Base-by-base conservation (phyloP, 1,140 invertebrate genomes). In the Danaus melanippus region DNA sequence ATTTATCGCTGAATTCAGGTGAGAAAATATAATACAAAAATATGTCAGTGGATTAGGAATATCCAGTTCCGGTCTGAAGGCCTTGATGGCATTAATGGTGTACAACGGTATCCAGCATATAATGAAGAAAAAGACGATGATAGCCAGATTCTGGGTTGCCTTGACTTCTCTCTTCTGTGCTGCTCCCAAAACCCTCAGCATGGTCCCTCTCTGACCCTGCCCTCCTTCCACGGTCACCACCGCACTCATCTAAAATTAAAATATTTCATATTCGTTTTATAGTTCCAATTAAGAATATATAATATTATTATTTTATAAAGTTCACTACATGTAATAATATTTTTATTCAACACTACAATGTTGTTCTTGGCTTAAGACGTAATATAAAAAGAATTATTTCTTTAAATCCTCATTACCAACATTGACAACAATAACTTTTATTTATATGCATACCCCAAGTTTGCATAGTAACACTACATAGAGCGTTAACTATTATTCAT, bases 31-130 rank as follows among this genome's bases (percentile, higher is more conserved):
- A 50, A 97, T 97, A 71, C 93, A 94, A 62, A 93, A 92, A 45
- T 95, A 90, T 44, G 94, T 90, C n/a, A 95, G 71, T 8, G 90
- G 86, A 0, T 90, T 87, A 60, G 91, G 91, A 21, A 94, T 91
- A 49, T 90, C 76, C 67, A 93, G 92, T 2, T 89, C 70, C 0
- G 89, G 90, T 67, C 92, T 93, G 74, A 96, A 96, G 1, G 94
- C 94, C 74, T 94, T 90, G 11, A 96, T 89, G 66, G 94, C 96
- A 79, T 97, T 97, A 60, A 96, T 94, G 17, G 95, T 96, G 84
- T 97, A 97, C 3, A 97, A 87, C 0, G 95, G 95, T 49, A 97
- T 94, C 95, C 96, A 97, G 74, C 95, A 97, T 46, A 97, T 89
- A 83, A 97, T 95, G 86, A 97, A 97, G 85, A 97, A 96, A 41